Evolutionary conservation across 2,113 vertebrate species (phyloP).

Genomic region (Pholis gunnellus): DNA sequence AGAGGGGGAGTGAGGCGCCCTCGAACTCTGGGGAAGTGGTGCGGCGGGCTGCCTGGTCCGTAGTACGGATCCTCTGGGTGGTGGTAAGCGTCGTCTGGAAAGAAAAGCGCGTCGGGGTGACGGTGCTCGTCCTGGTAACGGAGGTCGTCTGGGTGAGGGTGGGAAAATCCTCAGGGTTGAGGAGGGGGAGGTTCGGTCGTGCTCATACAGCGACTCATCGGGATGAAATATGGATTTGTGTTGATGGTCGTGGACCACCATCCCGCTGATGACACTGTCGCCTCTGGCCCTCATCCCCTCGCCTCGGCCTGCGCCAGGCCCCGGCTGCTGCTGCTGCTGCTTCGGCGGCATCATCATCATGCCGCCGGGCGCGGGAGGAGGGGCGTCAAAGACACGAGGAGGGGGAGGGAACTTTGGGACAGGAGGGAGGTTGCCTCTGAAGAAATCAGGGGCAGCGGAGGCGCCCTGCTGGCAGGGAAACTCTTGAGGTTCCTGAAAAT

Average conservation of each 20-base stretch:
- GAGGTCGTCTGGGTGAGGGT: constrained; percentile 68
- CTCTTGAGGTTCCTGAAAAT: constrained; percentile 37
- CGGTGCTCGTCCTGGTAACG: constrained; percentile 46
- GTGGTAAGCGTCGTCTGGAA: constrained; percentile 44
- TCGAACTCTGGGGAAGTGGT: constrained; percentile 46
- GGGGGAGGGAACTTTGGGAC: constrained; percentile 79
- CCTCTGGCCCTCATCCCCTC: not conserved
- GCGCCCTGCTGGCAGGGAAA: constrained; percentile 40
- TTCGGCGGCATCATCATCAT: constrained; percentile 36
- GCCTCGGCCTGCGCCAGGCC: not conserved
- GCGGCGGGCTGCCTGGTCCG: constrained; percentile 52
- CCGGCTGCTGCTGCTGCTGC: constrained; percentile 1
- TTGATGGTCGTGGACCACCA: constrained; percentile 78
- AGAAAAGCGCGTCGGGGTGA: not conserved
- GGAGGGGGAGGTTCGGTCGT: not conserved
- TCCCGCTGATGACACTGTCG: constrained; percentile 50
- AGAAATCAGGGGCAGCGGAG: constrained; percentile 51
- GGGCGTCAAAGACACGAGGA: constrained; percentile 55
- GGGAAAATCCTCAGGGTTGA: constrained; percentile 21
- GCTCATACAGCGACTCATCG: constrained; percentile 36
- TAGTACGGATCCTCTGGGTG: constrained; percentile 42
- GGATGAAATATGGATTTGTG: constrained; percentile 67
- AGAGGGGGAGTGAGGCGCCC: constrained; percentile 55
- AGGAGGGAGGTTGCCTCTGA: constrained; percentile 74
- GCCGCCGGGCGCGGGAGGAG: not conserved